Percentiles rank a stretch among this genome's conserved stretches.
Conservation (phyloP, 2,113 vertebrate species). For the Cynoglossus semilaevis region DNA sequence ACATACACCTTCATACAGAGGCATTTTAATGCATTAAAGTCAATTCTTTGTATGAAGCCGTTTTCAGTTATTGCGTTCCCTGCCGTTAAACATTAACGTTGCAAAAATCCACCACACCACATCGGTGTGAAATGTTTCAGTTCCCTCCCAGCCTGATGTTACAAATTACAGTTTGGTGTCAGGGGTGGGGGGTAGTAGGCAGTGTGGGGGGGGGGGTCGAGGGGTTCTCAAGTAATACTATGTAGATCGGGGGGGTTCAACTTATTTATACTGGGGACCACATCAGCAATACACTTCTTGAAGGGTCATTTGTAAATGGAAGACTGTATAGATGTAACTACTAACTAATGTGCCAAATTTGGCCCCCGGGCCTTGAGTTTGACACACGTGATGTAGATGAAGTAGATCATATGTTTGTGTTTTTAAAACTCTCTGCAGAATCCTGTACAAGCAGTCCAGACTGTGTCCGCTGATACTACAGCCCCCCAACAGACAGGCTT, state of each 20-base stretch:
- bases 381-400: too few species aligned
- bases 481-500: constrained; percentile 47
- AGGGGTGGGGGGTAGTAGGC: not conserved
- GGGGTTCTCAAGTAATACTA: too few species aligned
- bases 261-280: too few species aligned
- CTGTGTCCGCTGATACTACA: constrained; percentile 51
- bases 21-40: not conserved
- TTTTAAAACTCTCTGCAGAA: constrained; percentile 49
- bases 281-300: too few species aligned
- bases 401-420: too few species aligned
- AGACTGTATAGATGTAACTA: too few species aligned
- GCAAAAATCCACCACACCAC: constrained; percentile 22
- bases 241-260: too few species aligned
- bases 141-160: constrained; percentile 36
- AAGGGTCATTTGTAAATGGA: too few species aligned
- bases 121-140: constrained; percentile 55
- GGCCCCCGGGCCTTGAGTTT: too few species aligned
- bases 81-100: not conserved
- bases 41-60: not conserved
- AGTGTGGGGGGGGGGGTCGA: too few species aligned
- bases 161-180: constrained; percentile 45
- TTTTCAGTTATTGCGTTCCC: not conserved
- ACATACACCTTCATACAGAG: not conserved
- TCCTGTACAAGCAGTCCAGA: constrained; percentile 51
- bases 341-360: too few species aligned